Conservation (phyloP, 2,113 vertebrate species). For the Mustela lutreola region DNA sequence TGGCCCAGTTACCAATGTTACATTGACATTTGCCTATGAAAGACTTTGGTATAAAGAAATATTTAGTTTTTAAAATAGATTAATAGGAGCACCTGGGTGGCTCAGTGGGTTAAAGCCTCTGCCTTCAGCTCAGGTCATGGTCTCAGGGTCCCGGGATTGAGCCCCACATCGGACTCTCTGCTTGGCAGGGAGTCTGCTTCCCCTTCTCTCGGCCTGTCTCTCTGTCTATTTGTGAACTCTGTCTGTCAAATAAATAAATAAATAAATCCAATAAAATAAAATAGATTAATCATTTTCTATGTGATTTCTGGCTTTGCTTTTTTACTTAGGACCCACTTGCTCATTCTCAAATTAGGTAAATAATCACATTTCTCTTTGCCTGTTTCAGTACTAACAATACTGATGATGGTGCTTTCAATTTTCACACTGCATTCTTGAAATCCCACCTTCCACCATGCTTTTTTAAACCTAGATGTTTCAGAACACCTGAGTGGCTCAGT, state of each 20-base stretch:
- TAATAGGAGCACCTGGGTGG: background rate
- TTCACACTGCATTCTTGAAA: background rate
- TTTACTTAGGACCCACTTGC: background rate
- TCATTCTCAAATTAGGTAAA: background rate
- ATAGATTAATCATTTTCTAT: background rate
- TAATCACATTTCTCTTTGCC: background rate
- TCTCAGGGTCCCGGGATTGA: no score
- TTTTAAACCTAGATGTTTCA: constrained; percentile 26
- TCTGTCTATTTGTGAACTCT: no score
- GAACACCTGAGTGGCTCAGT: background rate
- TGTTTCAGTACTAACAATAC: background rate
- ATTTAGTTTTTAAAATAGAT: background rate
- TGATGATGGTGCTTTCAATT: background rate
- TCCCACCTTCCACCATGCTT: background rate
- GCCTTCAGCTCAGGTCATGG: no score
- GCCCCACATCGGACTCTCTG: no score
- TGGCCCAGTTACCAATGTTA: background rate
- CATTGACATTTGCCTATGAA: background rate
- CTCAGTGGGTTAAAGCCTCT: no score
- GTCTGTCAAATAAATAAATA: no score
- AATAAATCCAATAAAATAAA: background rate
- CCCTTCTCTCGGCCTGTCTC: no score
- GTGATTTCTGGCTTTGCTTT: background rate
- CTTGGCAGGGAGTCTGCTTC: no score
- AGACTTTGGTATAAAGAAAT: background rate